Base-by-base conservation (phyloP, 2,113 vertebrate genomes). In the Pyxicephalus adspersus region DNA sequence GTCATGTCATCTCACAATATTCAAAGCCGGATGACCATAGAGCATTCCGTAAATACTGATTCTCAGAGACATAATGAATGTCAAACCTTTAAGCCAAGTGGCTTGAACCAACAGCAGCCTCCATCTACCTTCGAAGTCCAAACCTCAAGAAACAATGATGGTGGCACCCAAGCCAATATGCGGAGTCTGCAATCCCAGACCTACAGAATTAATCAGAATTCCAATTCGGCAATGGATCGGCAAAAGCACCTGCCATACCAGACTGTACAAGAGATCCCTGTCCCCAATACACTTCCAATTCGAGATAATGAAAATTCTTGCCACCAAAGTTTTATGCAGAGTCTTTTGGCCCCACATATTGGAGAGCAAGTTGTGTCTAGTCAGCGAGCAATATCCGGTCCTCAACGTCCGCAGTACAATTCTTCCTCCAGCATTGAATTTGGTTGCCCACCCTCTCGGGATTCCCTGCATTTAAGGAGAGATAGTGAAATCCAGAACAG, bases 311-410 rank as follows among this genome's bases (percentile, higher is more conserved):
- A 98, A 9, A 93, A 92, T 13, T 83, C 92, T 0, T 98, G 97
- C 86, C 97, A 98, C 83, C 97, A 98, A 86, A 96, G 93, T 76
- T 99, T 98, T 84, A 98, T 98, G 97, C 97, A 98, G 87, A 97
- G 94, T 84, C 93, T 98, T 58, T 94, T 98, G 15, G 91, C 94
- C 17, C 95, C 97, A 81, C 95, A 97, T 83, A 91, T 96, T 57
- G 91, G 95, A 65, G 97, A 99, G 82, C 97, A 98, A 86, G 93
- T 92, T 75, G 92, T 87, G 54, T 90, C 89, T 64, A 92, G 85
- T 83, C 94, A 94, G 85, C 89, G 94, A 82, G 87, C 91, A 22
- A 88, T 94, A 54, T 83, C 93, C 5, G 93, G 94, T 61, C 97
- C 98, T 90, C 95, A 94, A 80, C 94, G 97, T 71, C 73, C 94